phyloP scores from a whole-genome alignment of 2,888 invertebrate genomes.

The Erannis defoliaria region DNA sequence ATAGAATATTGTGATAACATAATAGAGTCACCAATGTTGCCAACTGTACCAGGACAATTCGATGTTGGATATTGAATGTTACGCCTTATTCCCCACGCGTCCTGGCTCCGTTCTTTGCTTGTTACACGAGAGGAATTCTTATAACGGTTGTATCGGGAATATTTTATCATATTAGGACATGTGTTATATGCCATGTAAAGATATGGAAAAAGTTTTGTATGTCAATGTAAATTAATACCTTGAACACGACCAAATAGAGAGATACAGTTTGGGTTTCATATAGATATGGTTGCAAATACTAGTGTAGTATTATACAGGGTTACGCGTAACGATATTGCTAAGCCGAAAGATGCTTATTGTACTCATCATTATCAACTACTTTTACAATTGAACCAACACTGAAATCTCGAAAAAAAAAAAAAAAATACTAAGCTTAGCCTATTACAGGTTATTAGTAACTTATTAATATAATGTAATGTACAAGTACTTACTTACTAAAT shows the following conservation, averaged over 20 bases:
- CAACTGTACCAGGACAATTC: constrained; percentile 1
- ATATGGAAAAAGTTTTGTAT: constrained; percentile 1
- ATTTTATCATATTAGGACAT: constrained; percentile 13
- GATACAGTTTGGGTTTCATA: no score
- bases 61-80: constrained; percentile 21
- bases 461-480: no score
- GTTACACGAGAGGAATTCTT: constrained; percentile 15
- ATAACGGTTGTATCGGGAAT: constrained; percentile 15
- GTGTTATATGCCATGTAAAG: not conserved
- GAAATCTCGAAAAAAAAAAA: no score
- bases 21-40: not conserved
- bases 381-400: no score
- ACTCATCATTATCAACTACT: no score
- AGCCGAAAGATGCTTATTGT: no score
- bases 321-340: no score
- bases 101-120: constrained; percentile 5
- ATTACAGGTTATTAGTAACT: no score
- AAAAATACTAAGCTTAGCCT: no score
- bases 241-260: not conserved
- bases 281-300: no score
- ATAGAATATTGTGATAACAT: not conserved
- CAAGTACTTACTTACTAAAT: no score
- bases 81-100: constrained; percentile 25
- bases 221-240: not conserved
- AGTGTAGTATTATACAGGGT: no score